phyloP scores from a whole-genome alignment of 2,888 invertebrate species.

The Dascillus cervinus region DNA sequence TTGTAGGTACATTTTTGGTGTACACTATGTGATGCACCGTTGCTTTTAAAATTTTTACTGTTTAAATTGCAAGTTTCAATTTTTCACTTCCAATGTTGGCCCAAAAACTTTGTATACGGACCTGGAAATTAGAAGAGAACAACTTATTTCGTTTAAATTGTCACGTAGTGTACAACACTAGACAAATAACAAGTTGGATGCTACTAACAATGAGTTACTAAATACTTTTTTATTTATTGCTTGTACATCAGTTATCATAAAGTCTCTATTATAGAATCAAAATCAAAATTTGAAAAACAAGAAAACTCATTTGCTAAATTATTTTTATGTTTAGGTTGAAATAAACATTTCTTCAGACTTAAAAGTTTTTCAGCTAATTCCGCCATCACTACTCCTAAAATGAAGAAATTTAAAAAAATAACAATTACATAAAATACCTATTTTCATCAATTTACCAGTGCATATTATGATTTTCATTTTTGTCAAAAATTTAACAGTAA shows the following conservation, averaged over 20 bases:
- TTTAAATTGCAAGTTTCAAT: too few species aligned
- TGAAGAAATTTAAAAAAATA: constrained; percentile 2
- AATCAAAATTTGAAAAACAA: constrained; percentile 81
- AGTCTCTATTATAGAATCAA: constrained; percentile 7
- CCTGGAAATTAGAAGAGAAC: too few species aligned
- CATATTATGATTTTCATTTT: constrained; percentile 77
- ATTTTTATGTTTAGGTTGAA: constrained; percentile 75
- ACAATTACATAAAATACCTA: not conserved
- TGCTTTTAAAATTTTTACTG: too few species aligned
- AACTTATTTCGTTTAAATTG: too few species aligned
- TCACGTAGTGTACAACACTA: too few species aligned
- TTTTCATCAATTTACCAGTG: constrained; percentile 54
- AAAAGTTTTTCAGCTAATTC: constrained; percentile 59
- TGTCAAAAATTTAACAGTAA: constrained; percentile 64
- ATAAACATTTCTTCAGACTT: constrained; percentile 56
- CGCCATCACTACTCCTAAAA: constrained; percentile 67
- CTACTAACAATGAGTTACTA: too few species aligned
- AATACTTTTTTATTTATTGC: not conserved
- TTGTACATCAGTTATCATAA: not conserved
- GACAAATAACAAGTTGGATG: too few species aligned
- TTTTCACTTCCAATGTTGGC: too few species aligned
- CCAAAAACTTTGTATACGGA: too few species aligned
- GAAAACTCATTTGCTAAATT: constrained; percentile 90
- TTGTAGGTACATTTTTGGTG: too few species aligned
- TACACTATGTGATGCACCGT: too few species aligned